phyloP scores from a whole-genome alignment of 1,140 invertebrate species.

The Drosophila orosa region DNA sequence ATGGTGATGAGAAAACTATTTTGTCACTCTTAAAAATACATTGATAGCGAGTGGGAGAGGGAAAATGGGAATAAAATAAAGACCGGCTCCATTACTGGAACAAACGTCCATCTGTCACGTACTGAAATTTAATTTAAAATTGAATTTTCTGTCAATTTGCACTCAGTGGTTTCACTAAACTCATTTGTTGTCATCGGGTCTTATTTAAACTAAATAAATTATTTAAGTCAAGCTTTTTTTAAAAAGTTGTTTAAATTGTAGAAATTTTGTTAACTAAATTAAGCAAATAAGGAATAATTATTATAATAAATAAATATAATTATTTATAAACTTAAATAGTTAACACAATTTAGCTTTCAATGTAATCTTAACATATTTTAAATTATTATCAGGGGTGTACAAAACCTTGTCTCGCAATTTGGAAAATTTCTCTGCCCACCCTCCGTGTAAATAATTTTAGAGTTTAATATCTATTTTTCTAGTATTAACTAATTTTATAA shows the following conservation, averaged over 20 bases:
- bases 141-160: not conserved
- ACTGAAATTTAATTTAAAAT: constrained; percentile 7
- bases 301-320: not conserved
- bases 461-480: too few species aligned
- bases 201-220: not conserved
- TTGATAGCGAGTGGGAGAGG: not conserved
- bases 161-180: not conserved
- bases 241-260: not conserved
- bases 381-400: too few species aligned
- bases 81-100: not conserved
- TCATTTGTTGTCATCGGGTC: not conserved
- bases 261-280: not conserved
- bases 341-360: not conserved
- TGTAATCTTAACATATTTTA: too few species aligned
- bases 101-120: not conserved
- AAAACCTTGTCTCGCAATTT: too few species aligned
- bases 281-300: too few species aligned
- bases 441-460: too few species aligned
- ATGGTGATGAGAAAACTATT: constrained; percentile 44
- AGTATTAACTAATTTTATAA: too few species aligned
- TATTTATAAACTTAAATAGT: not conserved
- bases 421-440: too few species aligned
- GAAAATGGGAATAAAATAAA: constrained; percentile 25
- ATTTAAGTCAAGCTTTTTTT: not conserved
- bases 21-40: constrained; percentile 26